Evolutionary conservation across 2,113 vertebrate species (phyloP).

Genomic region (Tetrax tetrax): DNA sequence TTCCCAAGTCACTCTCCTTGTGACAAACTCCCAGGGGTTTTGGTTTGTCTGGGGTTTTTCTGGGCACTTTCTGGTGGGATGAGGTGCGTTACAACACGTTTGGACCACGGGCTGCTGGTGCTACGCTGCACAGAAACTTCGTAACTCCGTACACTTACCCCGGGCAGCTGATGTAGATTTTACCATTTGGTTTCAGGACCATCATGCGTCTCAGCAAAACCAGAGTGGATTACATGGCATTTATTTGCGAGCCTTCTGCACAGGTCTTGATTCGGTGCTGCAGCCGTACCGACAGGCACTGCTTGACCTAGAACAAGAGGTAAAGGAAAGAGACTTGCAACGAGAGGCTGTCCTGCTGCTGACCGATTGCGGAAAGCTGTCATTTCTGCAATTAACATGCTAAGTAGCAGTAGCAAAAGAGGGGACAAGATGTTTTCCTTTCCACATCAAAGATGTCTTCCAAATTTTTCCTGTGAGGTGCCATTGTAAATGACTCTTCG

Average conservation of each 20-base stretch:
- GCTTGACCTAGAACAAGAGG: constrained; percentile 96
- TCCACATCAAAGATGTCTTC: not conserved
- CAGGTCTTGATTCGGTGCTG: constrained; percentile 91
- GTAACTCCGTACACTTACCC: not conserved
- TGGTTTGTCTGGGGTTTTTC: not conserved
- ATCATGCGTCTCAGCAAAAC: constrained; percentile 83
- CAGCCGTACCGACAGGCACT: constrained; percentile 94
- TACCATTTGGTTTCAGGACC: constrained; percentile 81
- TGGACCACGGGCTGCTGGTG: not conserved
- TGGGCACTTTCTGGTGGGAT: not conserved
- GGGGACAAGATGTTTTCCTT: not conserved
- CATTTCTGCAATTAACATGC: not conserved
- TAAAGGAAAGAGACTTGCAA: constrained; percentile 54
- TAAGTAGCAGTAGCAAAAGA: not conserved
- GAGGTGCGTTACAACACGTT: not conserved
- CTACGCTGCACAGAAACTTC: not conserved
- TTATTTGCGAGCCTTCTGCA: constrained; percentile 95
- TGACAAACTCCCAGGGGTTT: not conserved
- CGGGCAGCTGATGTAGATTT: not conserved
- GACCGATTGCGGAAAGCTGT: not conserved
- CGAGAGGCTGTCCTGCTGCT: not conserved
- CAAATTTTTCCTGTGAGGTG: not conserved
- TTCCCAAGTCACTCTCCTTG: not conserved
- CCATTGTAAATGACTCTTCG: not conserved
- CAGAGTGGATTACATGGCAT: constrained; percentile 90